phyloP scores from a whole-genome alignment of 2,113 vertebrate species.

The Stigmatopora argus region DNA sequence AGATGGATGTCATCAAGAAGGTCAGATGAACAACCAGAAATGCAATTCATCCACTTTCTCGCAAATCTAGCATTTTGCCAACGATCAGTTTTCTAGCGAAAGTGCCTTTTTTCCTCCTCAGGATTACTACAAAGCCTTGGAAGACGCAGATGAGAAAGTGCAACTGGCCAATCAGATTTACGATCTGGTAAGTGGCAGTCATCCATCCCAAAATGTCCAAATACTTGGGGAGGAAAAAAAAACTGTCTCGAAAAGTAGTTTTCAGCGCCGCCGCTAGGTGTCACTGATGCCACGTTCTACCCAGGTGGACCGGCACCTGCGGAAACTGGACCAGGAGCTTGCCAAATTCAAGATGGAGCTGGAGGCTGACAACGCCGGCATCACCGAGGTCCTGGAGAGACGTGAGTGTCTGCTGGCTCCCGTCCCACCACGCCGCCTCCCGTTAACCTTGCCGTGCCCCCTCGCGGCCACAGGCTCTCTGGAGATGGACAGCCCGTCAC shows the following conservation, averaged over 20 bases:
- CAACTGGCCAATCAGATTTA: constrained; percentile 99
- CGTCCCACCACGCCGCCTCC: neutral
- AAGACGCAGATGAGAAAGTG: constrained; percentile 98
- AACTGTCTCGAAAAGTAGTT: neutral
- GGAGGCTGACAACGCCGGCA: constrained; percentile 97
- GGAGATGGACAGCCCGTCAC: constrained; percentile 94
- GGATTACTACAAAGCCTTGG: constrained; percentile 98
- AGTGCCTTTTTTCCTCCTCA: constrained; percentile 31
- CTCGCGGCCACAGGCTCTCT: constrained; percentile 74
- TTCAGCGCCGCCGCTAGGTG: too few species aligned
- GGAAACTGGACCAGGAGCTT: constrained; percentile 96
- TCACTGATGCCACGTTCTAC: neutral
- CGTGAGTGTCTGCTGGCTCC: constrained; percentile 66
- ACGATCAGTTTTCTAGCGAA: too few species aligned
- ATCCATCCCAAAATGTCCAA: neutral
- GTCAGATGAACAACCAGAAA: constrained; percentile 51
- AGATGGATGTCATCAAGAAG: constrained; percentile 99
- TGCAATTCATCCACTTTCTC: too few species aligned
- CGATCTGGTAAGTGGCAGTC: constrained; percentile 84
- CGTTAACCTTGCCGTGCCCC: neutral
- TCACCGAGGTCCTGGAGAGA: constrained; percentile 96
- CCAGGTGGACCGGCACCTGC: constrained; percentile 94
- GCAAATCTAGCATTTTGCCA: too few species aligned
- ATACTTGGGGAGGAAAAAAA: too few species aligned
- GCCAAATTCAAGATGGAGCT: constrained; percentile 99